phyloP scores from a whole-genome alignment of 2,888 invertebrate species.

The Camponotus fellah region DNA sequence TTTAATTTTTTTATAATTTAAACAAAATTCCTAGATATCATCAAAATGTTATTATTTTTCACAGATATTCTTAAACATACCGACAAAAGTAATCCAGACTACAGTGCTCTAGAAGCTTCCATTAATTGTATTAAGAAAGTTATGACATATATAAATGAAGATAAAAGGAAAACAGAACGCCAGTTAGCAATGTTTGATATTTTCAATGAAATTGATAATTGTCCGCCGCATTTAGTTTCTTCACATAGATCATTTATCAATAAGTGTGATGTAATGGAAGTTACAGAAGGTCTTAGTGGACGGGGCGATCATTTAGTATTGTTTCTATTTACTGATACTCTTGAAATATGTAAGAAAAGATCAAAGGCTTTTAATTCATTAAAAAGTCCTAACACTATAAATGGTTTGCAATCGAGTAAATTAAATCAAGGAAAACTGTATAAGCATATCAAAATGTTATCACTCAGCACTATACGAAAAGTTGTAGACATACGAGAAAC shows the following conservation, averaged over 20 bases:
- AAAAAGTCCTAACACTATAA: constrained; percentile 90
- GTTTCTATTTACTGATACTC: constrained; percentile 97
- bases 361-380: constrained; percentile 91
- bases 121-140: constrained; percentile 96
- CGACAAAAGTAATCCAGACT: constrained; percentile 95
- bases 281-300: constrained; percentile 94
- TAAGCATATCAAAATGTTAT: constrained; percentile 96
- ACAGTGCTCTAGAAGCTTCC: constrained; percentile 93
- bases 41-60: constrained; percentile 72
- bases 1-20: constrained; percentile 3
- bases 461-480: constrained; percentile 95
- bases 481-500: constrained; percentile 96
- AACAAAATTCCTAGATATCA: neutral
- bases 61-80: constrained; percentile 97
- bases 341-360: constrained; percentile 96
- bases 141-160: constrained; percentile 98
- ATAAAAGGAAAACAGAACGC: constrained; percentile 98
- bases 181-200: constrained; percentile 98
- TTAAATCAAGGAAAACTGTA: constrained; percentile 93
- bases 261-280: constrained; percentile 95
- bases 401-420: constrained; percentile 87
- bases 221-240: constrained; percentile 97
- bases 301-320: constrained; percentile 95
- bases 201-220: constrained; percentile 99
- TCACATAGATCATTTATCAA: constrained; percentile 96